Evolutionary conservation across 2,888 invertebrate species (phyloP).

Genomic region (Nomada goodeniana): DNA sequence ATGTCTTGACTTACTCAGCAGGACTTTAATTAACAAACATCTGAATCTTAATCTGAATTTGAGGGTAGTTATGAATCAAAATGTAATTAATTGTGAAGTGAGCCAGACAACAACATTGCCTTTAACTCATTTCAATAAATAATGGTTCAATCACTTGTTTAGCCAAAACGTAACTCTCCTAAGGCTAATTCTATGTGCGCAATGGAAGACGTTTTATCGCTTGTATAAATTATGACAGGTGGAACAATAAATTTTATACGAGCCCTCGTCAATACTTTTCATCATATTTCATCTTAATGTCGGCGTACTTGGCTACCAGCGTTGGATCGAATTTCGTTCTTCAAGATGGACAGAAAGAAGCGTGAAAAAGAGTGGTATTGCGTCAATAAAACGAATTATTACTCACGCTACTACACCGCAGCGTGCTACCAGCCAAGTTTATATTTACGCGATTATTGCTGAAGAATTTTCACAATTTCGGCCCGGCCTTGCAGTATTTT

Average conservation of each 20-base stretch:
- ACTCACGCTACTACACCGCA: conserved; percentile 34
- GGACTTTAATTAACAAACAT: no score
- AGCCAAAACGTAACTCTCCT: no score
- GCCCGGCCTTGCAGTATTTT: conserved; percentile 65
- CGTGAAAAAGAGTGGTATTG: conserved; percentile 38
- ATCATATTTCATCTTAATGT: conserved; percentile 5
- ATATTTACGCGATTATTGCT: conserved; percentile 75
- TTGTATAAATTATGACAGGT: background rate
- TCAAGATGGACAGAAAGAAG: conserved; percentile 38
- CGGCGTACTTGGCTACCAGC: conserved; percentile 37
- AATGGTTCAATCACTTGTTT: no score
- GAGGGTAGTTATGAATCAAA: no score
- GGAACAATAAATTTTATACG: background rate
- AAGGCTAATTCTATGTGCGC: background rate
- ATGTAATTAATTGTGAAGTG: no score
- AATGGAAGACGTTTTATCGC: background rate
- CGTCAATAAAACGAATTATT: conserved; percentile 62
- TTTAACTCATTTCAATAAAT: no score
- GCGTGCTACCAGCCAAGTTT: conserved; percentile 71
- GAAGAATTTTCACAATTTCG: conserved; percentile 58
- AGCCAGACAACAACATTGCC: no score
- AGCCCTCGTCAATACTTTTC: background rate
- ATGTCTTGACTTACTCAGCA: background rate
- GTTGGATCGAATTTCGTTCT: conserved; percentile 37
- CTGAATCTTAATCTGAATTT: no score